A percentile compares a stretch with the other conserved stretches of the same genome.
Evolutionary conservation across 2,113 vertebrate genomes (phyloP).

Genomic region (Rattus rattus): DNA sequence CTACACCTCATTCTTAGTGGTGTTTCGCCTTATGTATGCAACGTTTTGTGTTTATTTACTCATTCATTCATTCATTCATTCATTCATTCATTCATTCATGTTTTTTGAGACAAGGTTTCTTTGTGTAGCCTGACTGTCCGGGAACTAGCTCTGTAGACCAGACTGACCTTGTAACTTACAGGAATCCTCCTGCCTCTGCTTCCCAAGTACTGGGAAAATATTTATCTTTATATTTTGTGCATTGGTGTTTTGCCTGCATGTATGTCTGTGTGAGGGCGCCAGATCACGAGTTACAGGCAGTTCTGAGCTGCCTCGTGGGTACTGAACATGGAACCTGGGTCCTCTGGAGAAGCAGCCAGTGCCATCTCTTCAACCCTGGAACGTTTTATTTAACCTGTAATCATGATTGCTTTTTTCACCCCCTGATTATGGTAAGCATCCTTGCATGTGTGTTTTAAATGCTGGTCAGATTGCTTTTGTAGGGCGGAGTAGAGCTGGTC

Average conservation of each 20-base stretch:
- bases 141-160: background rate
- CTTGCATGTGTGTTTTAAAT: background rate
- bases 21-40: background rate
- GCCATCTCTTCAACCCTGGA: background rate
- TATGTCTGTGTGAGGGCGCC: background rate
- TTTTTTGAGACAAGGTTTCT: background rate
- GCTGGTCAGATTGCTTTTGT: slow-evolving; percentile 27
- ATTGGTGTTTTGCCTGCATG: background rate
- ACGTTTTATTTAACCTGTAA: slow-evolving; percentile 31
- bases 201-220: background rate
- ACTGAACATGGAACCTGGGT: background rate
- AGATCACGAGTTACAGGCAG: background rate
- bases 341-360: background rate
- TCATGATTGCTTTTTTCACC: background rate
- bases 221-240: background rate
- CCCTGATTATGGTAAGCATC: background rate
- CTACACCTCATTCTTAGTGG: background rate
- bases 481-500: background rate
- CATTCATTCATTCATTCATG: background rate
- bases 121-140: background rate
- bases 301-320: background rate
- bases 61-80: background rate
- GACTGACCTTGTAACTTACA: background rate
- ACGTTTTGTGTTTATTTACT: background rate
- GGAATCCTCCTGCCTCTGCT: background rate